Conservation (phyloP, 2,888 invertebrate species). For the Alloscopus bannaensis region DNA sequence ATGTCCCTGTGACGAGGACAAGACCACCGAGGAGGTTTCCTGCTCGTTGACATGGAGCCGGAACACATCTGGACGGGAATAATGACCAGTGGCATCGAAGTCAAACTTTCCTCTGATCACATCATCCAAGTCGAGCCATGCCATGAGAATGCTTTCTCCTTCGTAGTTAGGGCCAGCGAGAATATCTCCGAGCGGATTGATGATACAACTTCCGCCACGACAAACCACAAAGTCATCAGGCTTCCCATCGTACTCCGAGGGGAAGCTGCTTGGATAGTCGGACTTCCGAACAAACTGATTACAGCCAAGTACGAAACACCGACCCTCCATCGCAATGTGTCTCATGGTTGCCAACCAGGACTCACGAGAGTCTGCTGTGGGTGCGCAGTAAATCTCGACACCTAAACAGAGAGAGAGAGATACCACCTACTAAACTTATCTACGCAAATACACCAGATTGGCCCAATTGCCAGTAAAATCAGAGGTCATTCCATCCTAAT, state of each 20-base stretch:
- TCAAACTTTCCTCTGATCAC: conserved; percentile 63
- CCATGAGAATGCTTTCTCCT: conserved; percentile 58
- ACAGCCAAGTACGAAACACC: conserved; percentile 66
- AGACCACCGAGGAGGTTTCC: conserved; percentile 16
- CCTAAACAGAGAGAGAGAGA: conserved; percentile 27
- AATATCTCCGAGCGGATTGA: conserved; percentile 61
- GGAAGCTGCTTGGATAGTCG: conserved; percentile 57
- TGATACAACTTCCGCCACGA: conserved; percentile 62
- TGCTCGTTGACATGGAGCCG: conserved; percentile 57
- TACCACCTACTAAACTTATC: too few relatives aligned
- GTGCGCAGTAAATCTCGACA: conserved; percentile 66
- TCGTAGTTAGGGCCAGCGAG: conserved; percentile 65
- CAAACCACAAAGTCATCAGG: conserved; percentile 56
- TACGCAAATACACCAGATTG: too few relatives aligned
- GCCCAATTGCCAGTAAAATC: too few relatives aligned
- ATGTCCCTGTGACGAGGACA: too few relatives aligned
- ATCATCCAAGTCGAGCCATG: conserved; percentile 64
- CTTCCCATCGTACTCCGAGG: conserved; percentile 37
- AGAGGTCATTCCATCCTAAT: too few relatives aligned
- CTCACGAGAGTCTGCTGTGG: conserved; percentile 64
- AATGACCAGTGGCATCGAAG: conserved; percentile 66
- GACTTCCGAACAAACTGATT: conserved; percentile 63
- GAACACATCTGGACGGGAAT: conserved; percentile 64
- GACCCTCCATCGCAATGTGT: conserved; percentile 66
- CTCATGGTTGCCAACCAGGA: conserved; percentile 64